Percentiles rank a stretch among this genome's conserved stretches.
Evolutionary conservation across 2,888 invertebrate species (phyloP).

Genomic region (Synergus umbraculus): DNA sequence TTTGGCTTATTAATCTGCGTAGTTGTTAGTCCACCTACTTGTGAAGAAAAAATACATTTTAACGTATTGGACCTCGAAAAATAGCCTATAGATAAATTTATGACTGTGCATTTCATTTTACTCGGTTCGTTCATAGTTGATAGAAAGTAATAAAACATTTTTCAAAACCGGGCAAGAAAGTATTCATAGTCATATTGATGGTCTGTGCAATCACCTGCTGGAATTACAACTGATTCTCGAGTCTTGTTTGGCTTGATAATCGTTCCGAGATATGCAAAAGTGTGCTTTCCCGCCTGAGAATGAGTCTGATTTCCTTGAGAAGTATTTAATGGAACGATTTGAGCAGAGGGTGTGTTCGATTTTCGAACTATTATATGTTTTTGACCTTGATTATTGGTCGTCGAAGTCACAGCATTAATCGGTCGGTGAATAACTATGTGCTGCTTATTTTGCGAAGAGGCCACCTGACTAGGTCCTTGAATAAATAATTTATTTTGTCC

Average conservation of each 20-base stretch:
- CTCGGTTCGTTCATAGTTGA: neutral
- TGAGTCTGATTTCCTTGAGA: slow-evolving; percentile 66
- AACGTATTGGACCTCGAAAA: neutral
- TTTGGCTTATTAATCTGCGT: slow-evolving; percentile 70
- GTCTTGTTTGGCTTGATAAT: slow-evolving; percentile 73
- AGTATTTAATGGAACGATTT: slow-evolving; percentile 72
- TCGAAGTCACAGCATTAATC: slow-evolving; percentile 62
- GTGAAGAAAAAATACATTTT: slow-evolving; percentile 12
- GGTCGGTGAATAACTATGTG: slow-evolving; percentile 72
- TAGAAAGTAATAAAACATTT: neutral
- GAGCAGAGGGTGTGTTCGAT: slow-evolving; percentile 70
- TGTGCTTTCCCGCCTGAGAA: slow-evolving; percentile 71
- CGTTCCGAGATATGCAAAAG: slow-evolving; percentile 74
- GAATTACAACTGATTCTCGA: slow-evolving; percentile 72
- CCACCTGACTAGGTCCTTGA: slow-evolving; percentile 70
- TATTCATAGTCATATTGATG: slow-evolving; percentile 17
- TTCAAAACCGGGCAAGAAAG: neutral
- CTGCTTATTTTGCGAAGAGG: slow-evolving; percentile 66
- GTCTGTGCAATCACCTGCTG: slow-evolving; percentile 66
- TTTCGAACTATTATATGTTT: slow-evolving; percentile 74
- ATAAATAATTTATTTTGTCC: slow-evolving; percentile 72
- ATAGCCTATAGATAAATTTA: neutral
- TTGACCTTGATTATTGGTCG: slow-evolving; percentile 63
- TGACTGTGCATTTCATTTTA: neutral
- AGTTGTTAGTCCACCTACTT: slow-evolving; percentile 64